A percentile compares a stretch with the other conserved stretches of the same genome.
Evolutionary conservation across 92 coral and sea anemone genomes (phyloP).

Genomic region (Nematostella vectensis): DNA sequence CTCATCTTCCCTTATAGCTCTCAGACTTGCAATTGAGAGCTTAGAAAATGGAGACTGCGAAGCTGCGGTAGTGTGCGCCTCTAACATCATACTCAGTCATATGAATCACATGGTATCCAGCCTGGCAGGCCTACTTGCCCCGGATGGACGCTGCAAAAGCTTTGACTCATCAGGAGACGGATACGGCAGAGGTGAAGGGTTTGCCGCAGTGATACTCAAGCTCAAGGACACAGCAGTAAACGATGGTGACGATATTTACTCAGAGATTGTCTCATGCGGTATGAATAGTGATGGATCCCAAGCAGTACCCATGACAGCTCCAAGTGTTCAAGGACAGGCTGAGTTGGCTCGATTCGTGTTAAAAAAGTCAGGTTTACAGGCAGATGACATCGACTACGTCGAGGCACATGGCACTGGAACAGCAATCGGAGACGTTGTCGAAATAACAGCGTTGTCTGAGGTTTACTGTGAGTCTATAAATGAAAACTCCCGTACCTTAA

Average conservation of each 20-base stretch:
- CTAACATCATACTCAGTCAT: conserved; percentile 42
- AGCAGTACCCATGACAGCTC: conserved; percentile 82
- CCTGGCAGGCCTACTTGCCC: conserved; percentile 71
- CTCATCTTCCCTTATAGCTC: conserved; percentile 78
- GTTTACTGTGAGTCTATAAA: conserved; percentile 28
- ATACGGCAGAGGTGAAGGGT: conserved; percentile 90
- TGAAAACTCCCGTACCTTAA: conserved; percentile 16
- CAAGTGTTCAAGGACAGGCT: conserved; percentile 64
- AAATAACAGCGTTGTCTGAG: conserved; percentile 50
- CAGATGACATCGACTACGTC: conserved; percentile 50
- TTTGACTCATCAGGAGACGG: conserved; percentile 85
- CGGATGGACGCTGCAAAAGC: conserved; percentile 79
- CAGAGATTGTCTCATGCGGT: conserved; percentile 67
- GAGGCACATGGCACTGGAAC: conserved; percentile 93
- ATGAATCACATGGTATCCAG: conserved; percentile 41
- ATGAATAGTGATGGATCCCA: conserved; percentile 83
- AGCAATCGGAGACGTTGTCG: conserved; percentile 78
- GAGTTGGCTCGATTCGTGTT: conserved; percentile 46
- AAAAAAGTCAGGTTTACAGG: conserved; percentile 42
- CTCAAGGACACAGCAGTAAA: conserved; percentile 25
- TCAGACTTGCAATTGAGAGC: conserved; percentile 51
- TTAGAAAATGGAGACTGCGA: conserved; percentile 53
- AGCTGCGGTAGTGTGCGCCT: conserved; percentile 72
- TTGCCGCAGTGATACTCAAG: conserved; percentile 70
- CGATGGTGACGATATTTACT: conserved; percentile 60